These are phyloP conservation scores for Corythucha ciliata DNA, from an alignment of 2,888 invertebrate species.

Conservation along the genomic window DNA sequence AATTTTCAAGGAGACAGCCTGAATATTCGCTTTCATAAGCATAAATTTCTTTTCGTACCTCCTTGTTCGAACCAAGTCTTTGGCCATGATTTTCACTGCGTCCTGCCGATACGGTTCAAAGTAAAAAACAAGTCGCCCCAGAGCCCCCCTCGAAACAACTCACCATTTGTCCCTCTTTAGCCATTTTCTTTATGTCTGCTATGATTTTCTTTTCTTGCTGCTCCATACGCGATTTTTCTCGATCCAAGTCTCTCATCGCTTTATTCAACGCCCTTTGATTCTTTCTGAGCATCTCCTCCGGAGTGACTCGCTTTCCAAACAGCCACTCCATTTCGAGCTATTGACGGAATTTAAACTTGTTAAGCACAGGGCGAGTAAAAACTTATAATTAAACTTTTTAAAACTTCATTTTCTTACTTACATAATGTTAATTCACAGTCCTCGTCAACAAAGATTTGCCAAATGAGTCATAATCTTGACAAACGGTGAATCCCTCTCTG, in stretches of 20 bases:
- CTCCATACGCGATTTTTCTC: conserved; percentile 91
- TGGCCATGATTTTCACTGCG: conserved; percentile 99
- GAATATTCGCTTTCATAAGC: conserved; percentile 98
- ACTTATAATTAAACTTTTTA: too few species aligned
- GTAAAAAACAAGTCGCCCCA: conserved; percentile 40
- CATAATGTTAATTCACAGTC: too few species aligned
- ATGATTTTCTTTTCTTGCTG: conserved; percentile 99
- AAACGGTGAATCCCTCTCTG: too few species aligned
- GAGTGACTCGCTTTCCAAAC: conserved; percentile 91
- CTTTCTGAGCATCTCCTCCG: conserved; percentile 95
- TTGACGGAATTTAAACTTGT: too few species aligned
- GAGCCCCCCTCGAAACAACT: too few species aligned
- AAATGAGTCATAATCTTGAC: too few species aligned
- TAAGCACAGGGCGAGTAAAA: too few species aligned
- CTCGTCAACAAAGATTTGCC: too few species aligned
- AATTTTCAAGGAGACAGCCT: conserved; percentile 93
- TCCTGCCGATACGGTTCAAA: conserved; percentile 49
- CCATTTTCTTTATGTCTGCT: conserved; percentile 95
- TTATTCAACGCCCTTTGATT: conserved; percentile 96
- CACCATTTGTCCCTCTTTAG: conserved; percentile 99
- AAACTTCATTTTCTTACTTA: too few species aligned
- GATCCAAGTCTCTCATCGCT: conserved; percentile 95
- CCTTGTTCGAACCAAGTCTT: conserved; percentile 92
- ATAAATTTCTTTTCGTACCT: conserved; percentile 96
- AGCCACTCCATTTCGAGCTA: conserved; percentile 76